Percentiles rank a stretch among this genome's conserved stretches.
Evolutionary conservation across 1,140 invertebrate species (phyloP).

Genomic region (Neodiprion virginianus): DNA sequence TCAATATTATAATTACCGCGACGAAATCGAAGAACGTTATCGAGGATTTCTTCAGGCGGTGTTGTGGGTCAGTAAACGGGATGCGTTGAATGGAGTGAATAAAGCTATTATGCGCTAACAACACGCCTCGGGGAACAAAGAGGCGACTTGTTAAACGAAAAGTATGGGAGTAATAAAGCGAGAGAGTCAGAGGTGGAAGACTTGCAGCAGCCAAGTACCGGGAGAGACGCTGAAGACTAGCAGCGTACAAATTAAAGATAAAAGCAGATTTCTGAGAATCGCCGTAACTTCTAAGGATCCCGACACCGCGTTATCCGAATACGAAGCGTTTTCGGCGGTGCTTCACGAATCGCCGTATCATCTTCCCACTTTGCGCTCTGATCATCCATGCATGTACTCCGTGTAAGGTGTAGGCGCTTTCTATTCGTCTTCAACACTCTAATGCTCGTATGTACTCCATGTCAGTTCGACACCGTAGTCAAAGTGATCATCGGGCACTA

Average conservation of each 20-base stretch:
- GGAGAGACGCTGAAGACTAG: neutral
- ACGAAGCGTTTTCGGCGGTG: too few species aligned
- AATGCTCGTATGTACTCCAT: too few species aligned
- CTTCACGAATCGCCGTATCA: too few species aligned
- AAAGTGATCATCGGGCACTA: too few species aligned
- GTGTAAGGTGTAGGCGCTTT: too few species aligned
- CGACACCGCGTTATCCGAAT: neutral
- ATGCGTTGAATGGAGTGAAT: neutral
- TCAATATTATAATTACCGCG: too few species aligned
- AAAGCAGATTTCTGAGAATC: slow-evolving; percentile 1
- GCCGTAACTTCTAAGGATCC: neutral
- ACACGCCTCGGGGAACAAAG: neutral
- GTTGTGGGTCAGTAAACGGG: neutral
- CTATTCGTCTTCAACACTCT: too few species aligned
- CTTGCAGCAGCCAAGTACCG: neutral
- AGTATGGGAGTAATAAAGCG: neutral
- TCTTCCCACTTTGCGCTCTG: too few species aligned
- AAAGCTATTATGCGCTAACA: neutral
- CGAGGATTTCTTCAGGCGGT: too few species aligned
- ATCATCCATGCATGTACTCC: too few species aligned
- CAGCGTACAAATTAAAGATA: neutral
- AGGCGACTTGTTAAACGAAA: slow-evolving; percentile 5
- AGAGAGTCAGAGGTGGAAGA: neutral
- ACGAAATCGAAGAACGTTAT: too few species aligned
- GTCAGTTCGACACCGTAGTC: too few species aligned